These are phyloP conservation scores for Ceratothoa steindachneri DNA, from an alignment of 2,888 invertebrate species.

Conservation along the genomic window DNA sequence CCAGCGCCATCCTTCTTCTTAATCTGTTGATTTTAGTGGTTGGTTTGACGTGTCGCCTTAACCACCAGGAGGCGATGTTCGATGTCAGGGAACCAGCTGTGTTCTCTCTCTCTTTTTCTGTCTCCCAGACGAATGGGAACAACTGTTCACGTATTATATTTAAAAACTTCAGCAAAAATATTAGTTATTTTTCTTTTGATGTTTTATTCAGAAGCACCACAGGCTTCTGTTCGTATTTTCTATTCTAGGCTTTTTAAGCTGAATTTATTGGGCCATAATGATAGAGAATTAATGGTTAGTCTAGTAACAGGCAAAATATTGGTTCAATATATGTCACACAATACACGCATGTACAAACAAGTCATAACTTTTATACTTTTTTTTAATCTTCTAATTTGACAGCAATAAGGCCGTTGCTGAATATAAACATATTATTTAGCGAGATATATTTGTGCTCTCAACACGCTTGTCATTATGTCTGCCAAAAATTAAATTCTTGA, in stretches of 20 bases:
- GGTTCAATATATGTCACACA: too few relatives aligned
- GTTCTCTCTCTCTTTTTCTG: not conserved
- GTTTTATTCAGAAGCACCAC: not conserved
- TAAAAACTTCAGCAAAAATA: not conserved
- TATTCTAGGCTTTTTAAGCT: too few relatives aligned
- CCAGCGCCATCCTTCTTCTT: constrained; percentile 21
- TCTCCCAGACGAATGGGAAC: not conserved
- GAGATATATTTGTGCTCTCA: too few relatives aligned
- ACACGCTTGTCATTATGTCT: too few relatives aligned
- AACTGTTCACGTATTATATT: not conserved
- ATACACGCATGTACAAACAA: too few relatives aligned
- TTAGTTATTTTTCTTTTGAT: not conserved
- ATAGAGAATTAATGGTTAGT: too few relatives aligned
- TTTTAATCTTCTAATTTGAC: too few relatives aligned
- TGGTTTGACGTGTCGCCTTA: constrained; percentile 4
- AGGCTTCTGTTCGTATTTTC: not conserved
- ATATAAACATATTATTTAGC: too few relatives aligned
- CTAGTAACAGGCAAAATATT: too few relatives aligned
- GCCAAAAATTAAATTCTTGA: too few relatives aligned
- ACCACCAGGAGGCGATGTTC: constrained; percentile 9
- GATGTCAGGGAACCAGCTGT: constrained; percentile 3
- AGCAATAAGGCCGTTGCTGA: too few relatives aligned
- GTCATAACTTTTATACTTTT: too few relatives aligned
- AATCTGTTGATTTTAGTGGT: constrained; percentile 29
- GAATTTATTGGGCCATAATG: not conserved